Percentiles rank a stretch among this genome's conserved stretches.
phyloP scores from a whole-genome alignment of 2,113 vertebrate species.

The Chamaea fasciata region DNA sequence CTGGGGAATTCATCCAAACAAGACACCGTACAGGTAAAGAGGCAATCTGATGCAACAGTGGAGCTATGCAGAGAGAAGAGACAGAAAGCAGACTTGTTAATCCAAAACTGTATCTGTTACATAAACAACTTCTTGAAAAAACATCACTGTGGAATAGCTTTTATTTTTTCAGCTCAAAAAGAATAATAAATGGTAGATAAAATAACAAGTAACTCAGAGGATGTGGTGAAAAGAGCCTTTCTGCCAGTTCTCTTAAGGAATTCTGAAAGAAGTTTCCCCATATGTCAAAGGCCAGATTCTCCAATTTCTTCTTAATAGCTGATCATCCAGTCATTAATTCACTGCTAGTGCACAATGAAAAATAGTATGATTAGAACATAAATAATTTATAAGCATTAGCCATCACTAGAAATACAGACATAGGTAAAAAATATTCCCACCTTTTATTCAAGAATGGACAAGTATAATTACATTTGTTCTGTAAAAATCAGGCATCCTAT shows the following conservation, averaged over 20 bases:
- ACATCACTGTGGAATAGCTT: not conserved
- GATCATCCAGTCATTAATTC: not conserved
- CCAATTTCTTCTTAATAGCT: not conserved
- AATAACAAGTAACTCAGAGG: not conserved
- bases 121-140: not conserved
- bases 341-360: not conserved
- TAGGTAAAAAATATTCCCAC: not conserved
- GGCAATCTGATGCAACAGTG: not conserved
- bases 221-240: not conserved
- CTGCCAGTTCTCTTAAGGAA: not conserved
- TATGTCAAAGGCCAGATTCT: not conserved
- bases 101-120: not conserved
- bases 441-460: not conserved
- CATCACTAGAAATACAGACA: not conserved
- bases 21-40: rapidly evolving
- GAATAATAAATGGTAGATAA: not conserved
- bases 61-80: not conserved
- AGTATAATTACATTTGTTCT: not conserved
- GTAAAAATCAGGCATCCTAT: not conserved
- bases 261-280: not conserved
- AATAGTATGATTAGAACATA: not conserved
- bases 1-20: not conserved
- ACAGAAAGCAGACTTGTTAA: not conserved
- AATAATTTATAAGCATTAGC: not conserved
- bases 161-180: not conserved